Evolutionary conservation across 1,140 invertebrate genomes (phyloP), one percentile per base, ranked within the genome.

Genomic region (Apis mellifera): DNA sequence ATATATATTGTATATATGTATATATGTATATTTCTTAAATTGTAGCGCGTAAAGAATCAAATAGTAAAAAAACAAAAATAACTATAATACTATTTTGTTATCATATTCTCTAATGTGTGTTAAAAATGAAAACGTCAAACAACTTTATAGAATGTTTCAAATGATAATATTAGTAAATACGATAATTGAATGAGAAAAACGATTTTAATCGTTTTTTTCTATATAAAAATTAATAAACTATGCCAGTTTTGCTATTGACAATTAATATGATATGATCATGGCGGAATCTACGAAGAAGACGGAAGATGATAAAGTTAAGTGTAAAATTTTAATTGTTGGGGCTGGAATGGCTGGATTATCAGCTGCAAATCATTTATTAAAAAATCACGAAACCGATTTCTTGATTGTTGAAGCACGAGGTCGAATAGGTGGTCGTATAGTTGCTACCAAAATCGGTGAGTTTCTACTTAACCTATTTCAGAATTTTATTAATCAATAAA

Each of bases 281-380:
- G 93, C 93, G 92, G 91, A 92, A 86, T 92, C 92, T 88, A 92
- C 90, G 78, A 84, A 87, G 42, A 89, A 92, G 50, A 89, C 90
- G 71, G 90, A 90, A 76, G 90, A 94, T 93, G 90, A 91, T 80
- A 89, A 83, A 83, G 88, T 89, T 89, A 92, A 88, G 19, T 95
- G 94, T 90, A 97, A 97, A 95, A 95, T 98, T 81, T 93, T 98
- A 84, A 98, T 98, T 90, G 95, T 98, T 89, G 98, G 98, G 54
- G 97, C 96, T 86, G 97, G 98, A 78, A 97, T 98, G 94, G 97
- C 97, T 76, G 98, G 98, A 50, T 92, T 98, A 75, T 96, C 97
- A 19, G 97, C 97, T 42, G 98, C 97, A 21, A 97, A 97, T 95
- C 96, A 97, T 92, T 95, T 98, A 80, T 90, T 97, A 15, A 97